Evolutionary conservation across 2,797 vertebrate species (phyloP).

Genomic region (Microctenopoma lineatum): DNA sequence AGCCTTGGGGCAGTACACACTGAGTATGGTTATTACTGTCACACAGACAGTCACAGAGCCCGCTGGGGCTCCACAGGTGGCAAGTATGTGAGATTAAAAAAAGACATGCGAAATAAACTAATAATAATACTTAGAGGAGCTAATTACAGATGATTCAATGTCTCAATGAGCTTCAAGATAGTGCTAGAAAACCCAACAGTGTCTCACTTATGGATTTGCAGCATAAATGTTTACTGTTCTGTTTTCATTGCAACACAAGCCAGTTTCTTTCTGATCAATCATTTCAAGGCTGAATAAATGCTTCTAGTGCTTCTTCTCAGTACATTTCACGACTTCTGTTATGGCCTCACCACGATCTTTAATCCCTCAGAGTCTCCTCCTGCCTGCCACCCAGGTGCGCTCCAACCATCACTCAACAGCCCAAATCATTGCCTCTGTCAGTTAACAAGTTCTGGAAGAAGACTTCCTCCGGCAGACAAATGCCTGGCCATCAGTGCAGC

Average conservation of each 20-base stretch:
- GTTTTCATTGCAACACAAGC: neutral
- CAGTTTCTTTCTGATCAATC: neutral
- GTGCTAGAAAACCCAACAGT: constrained; percentile 1
- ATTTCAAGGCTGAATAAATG: neutral
- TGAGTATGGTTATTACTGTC: constrained; percentile 56
- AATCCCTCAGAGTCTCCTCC: constrained; percentile 47
- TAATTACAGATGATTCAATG: constrained; percentile 13
- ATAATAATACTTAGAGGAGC: constrained; percentile 20
- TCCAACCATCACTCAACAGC: constrained; percentile 57
- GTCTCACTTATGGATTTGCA: neutral
- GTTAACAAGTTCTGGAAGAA: constrained; percentile 48
- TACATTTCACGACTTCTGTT: neutral
- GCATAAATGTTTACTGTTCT: neutral
- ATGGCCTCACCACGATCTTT: constrained; percentile 21
- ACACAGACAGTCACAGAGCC: constrained; percentile 11
- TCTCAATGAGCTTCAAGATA: constrained; percentile 13
- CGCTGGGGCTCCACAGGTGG: constrained; percentile 57
- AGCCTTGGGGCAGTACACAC: constrained; percentile 43
- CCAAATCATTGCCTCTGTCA: constrained; percentile 58
- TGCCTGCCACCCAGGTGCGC: constrained; percentile 42
- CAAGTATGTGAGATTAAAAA: constrained; percentile 19
- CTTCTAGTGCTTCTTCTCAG: neutral
- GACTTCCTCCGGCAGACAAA: constrained; percentile 33
- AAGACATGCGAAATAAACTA: constrained; percentile 14
- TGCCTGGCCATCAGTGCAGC: constrained; percentile 40